phyloP scores from a whole-genome alignment of 2,113 vertebrate species.

The Xiphorhynchus elegans region DNA sequence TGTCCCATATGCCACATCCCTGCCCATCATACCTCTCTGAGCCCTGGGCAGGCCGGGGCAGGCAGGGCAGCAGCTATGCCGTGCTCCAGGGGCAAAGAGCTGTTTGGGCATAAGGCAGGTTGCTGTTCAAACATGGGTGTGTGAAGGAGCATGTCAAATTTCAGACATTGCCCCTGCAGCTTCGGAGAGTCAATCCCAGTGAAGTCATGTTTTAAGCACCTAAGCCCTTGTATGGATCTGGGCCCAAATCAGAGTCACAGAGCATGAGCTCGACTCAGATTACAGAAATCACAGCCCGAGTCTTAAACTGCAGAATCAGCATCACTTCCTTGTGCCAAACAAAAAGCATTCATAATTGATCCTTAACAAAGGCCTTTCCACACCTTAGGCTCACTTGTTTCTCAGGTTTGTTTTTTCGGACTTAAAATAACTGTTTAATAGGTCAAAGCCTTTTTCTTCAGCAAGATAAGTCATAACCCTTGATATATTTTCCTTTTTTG shows the following conservation, averaged over 20 bases:
- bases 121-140: background rate
- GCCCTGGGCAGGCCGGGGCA: background rate
- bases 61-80: background rate
- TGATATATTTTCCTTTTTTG: background rate
- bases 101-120: background rate
- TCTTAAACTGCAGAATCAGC: background rate
- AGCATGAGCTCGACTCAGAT: background rate
- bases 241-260: background rate
- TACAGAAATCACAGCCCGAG: background rate
- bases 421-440: background rate
- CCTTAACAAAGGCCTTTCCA: background rate
- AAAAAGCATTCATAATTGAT: background rate
- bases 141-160: background rate
- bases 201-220: background rate
- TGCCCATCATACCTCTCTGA: background rate
- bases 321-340: background rate
- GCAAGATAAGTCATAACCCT: background rate
- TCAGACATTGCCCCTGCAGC: background rate
- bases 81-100: background rate
- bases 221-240: conserved; percentile 13
- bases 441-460: background rate
- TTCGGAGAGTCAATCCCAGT: background rate
- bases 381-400: background rate
- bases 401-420: background rate
- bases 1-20: background rate